Conservation (phyloP, 2,113 vertebrate species). For the Micromys minutus region DNA sequence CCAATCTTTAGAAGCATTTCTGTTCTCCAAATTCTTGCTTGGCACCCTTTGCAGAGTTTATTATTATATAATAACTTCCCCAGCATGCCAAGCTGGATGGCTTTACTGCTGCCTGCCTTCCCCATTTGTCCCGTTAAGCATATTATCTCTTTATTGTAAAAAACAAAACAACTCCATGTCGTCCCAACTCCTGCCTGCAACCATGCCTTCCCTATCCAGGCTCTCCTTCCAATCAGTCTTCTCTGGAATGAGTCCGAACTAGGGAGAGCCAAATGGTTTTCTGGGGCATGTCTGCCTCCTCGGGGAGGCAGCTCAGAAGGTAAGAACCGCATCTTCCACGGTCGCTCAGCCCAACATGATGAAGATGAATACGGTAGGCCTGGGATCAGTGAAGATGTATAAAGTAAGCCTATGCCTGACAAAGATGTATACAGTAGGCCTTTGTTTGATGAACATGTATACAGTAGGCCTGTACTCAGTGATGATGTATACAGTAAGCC, state of each 20-base stretch:
- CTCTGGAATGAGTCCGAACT: background rate
- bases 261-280: background rate
- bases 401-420: background rate
- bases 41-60: background rate
- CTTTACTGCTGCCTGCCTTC: background rate
- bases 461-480: background rate
- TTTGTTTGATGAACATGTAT: background rate
- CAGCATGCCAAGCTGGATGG: background rate
- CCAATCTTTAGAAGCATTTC: background rate
- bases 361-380: background rate
- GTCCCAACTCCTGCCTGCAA: background rate
- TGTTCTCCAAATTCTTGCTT: conserved; percentile 17
- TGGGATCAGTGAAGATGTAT: background rate
- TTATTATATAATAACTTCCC: background rate
- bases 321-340: background rate
- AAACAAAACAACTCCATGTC: background rate
- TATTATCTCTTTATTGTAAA: background rate
- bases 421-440: background rate
- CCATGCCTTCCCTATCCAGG: background rate
- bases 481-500: background rate
- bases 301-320: background rate
- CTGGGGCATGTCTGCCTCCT: conserved; percentile 31
- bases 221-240: background rate
- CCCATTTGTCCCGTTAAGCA: background rate
- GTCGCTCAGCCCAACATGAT: background rate